A percentile compares a stretch with the other conserved stretches of the same genome.
Conservation (phyloP, 2,888 invertebrate species). For the Eupithecia vulgata region DNA sequence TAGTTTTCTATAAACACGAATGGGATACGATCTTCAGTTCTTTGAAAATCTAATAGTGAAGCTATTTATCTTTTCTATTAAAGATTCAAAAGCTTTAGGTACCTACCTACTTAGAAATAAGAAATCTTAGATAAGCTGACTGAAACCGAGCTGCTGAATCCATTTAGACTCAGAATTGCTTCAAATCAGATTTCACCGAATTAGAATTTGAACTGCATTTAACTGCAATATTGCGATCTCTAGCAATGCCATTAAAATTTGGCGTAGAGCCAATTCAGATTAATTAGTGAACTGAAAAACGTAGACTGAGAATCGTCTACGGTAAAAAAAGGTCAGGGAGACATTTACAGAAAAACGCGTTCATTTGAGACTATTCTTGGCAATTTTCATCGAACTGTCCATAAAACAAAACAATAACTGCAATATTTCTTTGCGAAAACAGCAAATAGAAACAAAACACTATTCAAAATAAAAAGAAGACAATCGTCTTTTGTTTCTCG, state of each 20-base stretch:
- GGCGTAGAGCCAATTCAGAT: neutral
- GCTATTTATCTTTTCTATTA: neutral
- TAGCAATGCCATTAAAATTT: neutral
- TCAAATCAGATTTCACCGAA: neutral
- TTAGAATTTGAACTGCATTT: neutral
- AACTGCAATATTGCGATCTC: neutral
- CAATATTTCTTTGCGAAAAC: neutral
- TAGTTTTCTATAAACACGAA: neutral
- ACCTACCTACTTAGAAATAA: neutral
- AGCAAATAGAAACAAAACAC: neutral
- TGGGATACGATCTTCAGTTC: no score
- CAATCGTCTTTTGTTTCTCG: conserved; percentile 1
- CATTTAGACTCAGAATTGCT: neutral
- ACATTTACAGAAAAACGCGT: neutral
- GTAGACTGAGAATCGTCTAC: neutral
- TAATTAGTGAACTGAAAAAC: neutral
- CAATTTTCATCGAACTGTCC: neutral
- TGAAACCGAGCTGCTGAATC: neutral
- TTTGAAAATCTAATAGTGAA: neutral
- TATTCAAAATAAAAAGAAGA: neutral
- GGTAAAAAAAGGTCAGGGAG: neutral
- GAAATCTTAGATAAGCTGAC: neutral
- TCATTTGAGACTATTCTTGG: neutral
- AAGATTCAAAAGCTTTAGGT: neutral
- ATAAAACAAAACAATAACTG: neutral